Conservation (phyloP, 2,888 invertebrate species). For the Cloeon dipterum region DNA sequence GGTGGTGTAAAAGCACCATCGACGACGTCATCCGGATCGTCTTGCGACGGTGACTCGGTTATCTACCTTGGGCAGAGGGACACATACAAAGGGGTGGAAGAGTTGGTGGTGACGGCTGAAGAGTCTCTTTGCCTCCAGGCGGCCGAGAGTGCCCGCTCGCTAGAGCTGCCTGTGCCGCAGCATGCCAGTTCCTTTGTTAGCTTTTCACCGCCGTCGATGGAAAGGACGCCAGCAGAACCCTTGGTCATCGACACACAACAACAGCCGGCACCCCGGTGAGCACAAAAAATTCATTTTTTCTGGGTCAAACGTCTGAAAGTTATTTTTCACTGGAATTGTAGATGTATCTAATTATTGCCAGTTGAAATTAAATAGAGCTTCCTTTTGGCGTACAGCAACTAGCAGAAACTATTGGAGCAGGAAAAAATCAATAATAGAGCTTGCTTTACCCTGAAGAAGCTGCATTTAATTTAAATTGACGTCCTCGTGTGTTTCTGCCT, state of each 20-base stretch:
- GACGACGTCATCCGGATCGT: not conserved
- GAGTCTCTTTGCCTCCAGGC: not conserved
- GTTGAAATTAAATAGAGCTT: too few relatives aligned
- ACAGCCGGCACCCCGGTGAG: not conserved
- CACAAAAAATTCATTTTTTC: too few relatives aligned
- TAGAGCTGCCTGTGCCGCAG: not conserved
- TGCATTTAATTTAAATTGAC: too few relatives aligned
- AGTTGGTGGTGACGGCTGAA: not conserved
- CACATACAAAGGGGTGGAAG: not conserved
- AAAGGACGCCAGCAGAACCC: not conserved
- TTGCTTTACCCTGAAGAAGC: too few relatives aligned
- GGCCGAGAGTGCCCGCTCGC: not conserved
- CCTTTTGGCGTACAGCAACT: too few relatives aligned
- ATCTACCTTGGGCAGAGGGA: not conserved
- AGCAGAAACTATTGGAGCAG: too few relatives aligned
- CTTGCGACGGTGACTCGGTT: slow-evolving; percentile 1
- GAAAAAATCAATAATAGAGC: too few relatives aligned
- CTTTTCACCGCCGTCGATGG: not conserved
- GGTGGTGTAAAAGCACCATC: too few relatives aligned
- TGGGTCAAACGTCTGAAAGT: too few relatives aligned
- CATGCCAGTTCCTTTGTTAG: not conserved
- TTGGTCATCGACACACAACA: not conserved
- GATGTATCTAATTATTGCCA: too few relatives aligned
- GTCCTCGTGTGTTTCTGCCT: too few relatives aligned
- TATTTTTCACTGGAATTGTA: too few relatives aligned